These are phyloP conservation scores for Aelia acuminata DNA, from an alignment of 2,888 invertebrate species.

Conservation along the genomic window DNA sequence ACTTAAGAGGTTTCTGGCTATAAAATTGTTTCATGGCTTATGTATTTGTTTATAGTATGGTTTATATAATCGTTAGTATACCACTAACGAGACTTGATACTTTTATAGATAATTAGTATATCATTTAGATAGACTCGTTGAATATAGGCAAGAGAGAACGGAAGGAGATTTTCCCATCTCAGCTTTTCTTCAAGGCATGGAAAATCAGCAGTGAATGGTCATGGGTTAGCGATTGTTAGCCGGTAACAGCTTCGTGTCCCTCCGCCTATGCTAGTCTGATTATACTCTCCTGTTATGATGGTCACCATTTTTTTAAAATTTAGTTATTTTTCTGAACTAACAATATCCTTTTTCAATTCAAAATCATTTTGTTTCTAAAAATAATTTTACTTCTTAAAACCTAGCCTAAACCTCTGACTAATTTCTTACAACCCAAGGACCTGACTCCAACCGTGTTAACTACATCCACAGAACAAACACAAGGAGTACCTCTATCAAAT, in stretches of 20 bases:
- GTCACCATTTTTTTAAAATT: not conserved
- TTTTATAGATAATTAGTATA: not conserved
- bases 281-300: not conserved
- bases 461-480: too few species aligned
- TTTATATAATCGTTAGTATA: too few species aligned
- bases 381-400: too few species aligned
- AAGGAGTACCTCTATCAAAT: too few species aligned
- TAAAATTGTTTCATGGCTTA: too few species aligned
- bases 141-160: not conserved
- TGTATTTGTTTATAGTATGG: too few species aligned
- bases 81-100: not conserved
- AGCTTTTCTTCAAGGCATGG: constrained; percentile 33
- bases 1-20: too few species aligned
- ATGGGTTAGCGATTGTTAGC: not conserved
- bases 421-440: too few species aligned
- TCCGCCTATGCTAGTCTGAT: not conserved
- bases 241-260: not conserved
- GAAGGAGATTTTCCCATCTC: not conserved
- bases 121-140: not conserved
- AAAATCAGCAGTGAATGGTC: constrained; percentile 26
- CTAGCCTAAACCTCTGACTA: too few species aligned
- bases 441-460: too few species aligned
- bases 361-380: too few species aligned
- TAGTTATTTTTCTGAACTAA: not conserved
- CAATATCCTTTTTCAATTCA: not conserved